These are phyloP conservation scores for Anodontia alba DNA, from an alignment of 2,888 invertebrate species.

Conservation along the genomic window DNA sequence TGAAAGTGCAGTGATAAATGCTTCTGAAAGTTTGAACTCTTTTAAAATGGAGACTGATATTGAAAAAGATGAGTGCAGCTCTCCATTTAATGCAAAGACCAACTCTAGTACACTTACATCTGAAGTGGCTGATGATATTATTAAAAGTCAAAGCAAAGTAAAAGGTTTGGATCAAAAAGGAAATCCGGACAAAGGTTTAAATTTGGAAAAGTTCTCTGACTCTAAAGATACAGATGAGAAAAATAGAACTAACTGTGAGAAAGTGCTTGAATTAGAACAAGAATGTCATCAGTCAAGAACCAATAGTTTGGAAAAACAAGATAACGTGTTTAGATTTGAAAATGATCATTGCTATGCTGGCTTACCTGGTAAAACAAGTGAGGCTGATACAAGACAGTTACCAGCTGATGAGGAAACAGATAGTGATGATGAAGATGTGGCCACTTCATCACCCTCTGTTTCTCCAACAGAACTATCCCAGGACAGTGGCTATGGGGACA, in stretches of 20 bases:
- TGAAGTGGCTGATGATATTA: neutral
- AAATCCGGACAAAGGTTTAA: neutral
- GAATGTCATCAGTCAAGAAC: neutral
- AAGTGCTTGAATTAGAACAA: neutral
- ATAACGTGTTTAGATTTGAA: conserved; percentile 53
- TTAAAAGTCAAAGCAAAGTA: neutral
- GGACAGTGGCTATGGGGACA: conserved; percentile 68
- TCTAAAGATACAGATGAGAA: neutral
- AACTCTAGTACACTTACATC: neutral
- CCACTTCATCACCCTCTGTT: conserved; percentile 18
- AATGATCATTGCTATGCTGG: conserved; percentile 67
- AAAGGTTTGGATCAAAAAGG: neutral
- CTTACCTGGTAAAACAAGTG: conserved; percentile 37
- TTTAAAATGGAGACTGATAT: conserved; percentile 10
- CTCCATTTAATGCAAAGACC: neutral
- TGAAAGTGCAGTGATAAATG: conserved; percentile 22
- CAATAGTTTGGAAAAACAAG: neutral
- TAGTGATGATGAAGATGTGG: conserved; percentile 33
- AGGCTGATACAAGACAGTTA: neutral
- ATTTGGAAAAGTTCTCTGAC: neutral
- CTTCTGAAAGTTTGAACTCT: conserved; percentile 14
- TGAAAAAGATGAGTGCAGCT: neutral
- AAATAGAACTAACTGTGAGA: neutral
- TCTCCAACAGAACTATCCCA: conserved; percentile 63
- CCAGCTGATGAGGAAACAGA: neutral